Percentiles rank a stretch among this genome's conserved stretches.
phyloP scores from a whole-genome alignment of 2,888 invertebrate species.

The Andrena bucephala region DNA sequence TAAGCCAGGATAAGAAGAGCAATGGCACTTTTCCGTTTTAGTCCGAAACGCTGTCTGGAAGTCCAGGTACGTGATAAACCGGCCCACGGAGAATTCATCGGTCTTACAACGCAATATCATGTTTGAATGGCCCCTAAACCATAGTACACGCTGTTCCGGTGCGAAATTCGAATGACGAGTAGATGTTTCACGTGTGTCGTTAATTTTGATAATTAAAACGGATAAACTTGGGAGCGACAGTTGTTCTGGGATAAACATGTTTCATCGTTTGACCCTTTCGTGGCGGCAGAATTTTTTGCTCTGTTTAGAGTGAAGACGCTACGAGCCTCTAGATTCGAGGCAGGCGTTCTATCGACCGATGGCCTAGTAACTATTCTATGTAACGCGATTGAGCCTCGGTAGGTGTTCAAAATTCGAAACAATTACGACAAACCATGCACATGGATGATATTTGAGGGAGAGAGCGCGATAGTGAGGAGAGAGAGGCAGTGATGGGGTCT shows the following conservation, averaged over 20 bases:
- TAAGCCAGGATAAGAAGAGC: constrained; percentile 71
- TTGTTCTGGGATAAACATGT: not conserved
- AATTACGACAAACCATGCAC: not conserved
- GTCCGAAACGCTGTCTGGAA: constrained; percentile 81
- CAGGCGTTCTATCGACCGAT: constrained; percentile 65
- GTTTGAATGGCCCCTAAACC: constrained; percentile 55
- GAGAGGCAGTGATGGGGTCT: not conserved
- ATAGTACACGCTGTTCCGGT: constrained; percentile 67
- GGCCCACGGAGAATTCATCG: constrained; percentile 27
- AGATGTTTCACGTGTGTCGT: constrained; percentile 36
- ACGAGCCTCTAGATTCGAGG: constrained; percentile 32
- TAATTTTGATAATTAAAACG: not conserved
- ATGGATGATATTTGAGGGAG: not conserved
- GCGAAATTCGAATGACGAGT: constrained; percentile 67
- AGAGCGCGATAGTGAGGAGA: not conserved
- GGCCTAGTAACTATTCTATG: constrained; percentile 46
- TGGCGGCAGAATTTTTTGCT: constrained; percentile 9
- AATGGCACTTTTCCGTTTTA: constrained; percentile 83
- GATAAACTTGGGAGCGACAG: not conserved
- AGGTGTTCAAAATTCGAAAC: constrained; percentile 22
- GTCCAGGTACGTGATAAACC: constrained; percentile 78
- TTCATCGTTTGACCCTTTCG: not conserved
- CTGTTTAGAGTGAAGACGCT: constrained; percentile 43
- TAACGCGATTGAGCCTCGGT: constrained; percentile 15
- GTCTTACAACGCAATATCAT: constrained; percentile 32